Base-by-base conservation (phyloP, 2,888 invertebrate genomes). In the Lithophane semibrunnea region DNA sequence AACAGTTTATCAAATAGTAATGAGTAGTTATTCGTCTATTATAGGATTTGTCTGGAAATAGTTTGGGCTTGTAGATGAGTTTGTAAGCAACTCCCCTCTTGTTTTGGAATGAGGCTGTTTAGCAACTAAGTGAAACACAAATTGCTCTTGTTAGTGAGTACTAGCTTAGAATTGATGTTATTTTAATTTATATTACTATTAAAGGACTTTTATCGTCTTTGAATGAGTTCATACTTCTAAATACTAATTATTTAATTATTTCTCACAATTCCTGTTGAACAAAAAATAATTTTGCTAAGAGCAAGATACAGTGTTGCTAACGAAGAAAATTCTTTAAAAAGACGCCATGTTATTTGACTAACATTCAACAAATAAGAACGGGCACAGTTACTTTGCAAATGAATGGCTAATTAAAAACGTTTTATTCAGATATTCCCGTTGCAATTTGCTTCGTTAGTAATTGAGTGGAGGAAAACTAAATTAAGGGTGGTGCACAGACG, bases 1-100 rank as follows among this genome's bases (percentile, higher is more conserved):
- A 88, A 87, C 86, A 75, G 75, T 88, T 88, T 87, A 88, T 88
- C 87, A 75, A 84, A 74, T 79, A 76, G 77, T 82, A 86, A 82
- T 80, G 78, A 86, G 77, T 77, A 82, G 80, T 82, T 86, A 77
- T 80, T 68, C 74, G 64, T 77, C 86, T 76, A 79, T 87, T 77
- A 85, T 77, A 75, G 58, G 77, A 61, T 73, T 75, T 70, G 63
- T 77, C 64, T 77, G 29, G 29, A 52, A 63, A 77, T 77, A 65
- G 72, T 83, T 85, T 21, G 63, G 44, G 64, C 66, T 64, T 73
- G 64, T 60, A 52, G 73, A 66, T n/a, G 61, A 64, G 47, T 77
- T 61, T 77, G 68, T 76, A 67, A 54, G 56, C 18, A 47, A 65
- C 1, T 70, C 12, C 9, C 3, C 16, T 24, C 42, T 61, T 61